phyloP scores from a whole-genome alignment of 2,797 vertebrate genomes.

The Parauchenoglanis punctatus region DNA sequence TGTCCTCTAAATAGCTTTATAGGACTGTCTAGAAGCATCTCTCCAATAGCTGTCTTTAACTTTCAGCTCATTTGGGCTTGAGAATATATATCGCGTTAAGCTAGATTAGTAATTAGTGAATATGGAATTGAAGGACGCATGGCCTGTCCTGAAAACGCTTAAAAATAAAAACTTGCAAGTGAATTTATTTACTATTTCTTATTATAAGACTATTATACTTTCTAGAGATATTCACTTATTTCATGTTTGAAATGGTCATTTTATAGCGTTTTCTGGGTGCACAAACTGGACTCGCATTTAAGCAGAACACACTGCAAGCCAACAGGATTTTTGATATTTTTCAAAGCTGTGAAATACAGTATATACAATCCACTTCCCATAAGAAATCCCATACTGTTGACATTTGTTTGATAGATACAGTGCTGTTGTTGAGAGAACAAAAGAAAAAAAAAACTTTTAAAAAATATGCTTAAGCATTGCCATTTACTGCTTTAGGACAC shows the following conservation, averaged over 20 bases:
- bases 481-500: not conserved
- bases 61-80: not conserved
- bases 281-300: not conserved
- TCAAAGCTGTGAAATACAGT: not conserved
- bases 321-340: not conserved
- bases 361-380: not conserved
- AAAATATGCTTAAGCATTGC: not conserved
- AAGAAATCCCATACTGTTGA: not conserved
- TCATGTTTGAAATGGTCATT: not conserved
- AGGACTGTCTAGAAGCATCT: not conserved
- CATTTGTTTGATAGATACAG: not conserved
- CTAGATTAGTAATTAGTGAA: not conserved
- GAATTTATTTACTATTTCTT: not conserved
- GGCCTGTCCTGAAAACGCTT: not conserved
- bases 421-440: not conserved
- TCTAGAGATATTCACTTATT: not conserved
- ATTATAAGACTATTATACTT: not conserved
- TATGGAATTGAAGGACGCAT: not conserved
- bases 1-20: not conserved
- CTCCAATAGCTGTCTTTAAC: not conserved
- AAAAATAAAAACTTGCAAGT: not conserved
- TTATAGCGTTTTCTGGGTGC: not conserved
- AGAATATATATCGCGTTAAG: not conserved
- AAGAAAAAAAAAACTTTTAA: not conserved
- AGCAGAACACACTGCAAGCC: not conserved